Conservation (phyloP, 1,140 invertebrate species). For the Homarus americanus region DNA sequence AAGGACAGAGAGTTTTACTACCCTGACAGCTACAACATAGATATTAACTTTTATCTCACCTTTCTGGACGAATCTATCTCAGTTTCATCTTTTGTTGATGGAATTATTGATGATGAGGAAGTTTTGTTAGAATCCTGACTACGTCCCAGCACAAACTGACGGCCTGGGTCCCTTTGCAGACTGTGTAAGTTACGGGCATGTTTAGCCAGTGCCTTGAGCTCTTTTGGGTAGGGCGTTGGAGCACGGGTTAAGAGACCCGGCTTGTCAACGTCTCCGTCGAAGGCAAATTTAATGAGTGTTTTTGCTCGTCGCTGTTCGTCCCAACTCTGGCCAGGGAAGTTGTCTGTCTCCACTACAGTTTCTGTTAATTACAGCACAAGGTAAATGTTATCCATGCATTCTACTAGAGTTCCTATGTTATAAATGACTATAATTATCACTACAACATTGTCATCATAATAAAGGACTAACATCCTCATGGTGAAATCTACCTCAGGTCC, state of each 20-base stretch:
- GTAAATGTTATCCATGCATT: no score
- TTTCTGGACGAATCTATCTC: slow-evolving; percentile 24
- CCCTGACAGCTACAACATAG: not conserved
- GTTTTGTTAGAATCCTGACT: slow-evolving; percentile 28
- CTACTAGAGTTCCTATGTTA: no score
- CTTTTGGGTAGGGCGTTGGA: slow-evolving; percentile 95
- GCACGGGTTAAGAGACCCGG: slow-evolving; percentile 85
- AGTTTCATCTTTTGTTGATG: not conserved
- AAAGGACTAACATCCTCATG: no score
- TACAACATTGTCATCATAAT: no score
- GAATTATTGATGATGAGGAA: not conserved
- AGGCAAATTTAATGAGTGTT: slow-evolving; percentile 84
- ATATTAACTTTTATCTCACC: slow-evolving; percentile 16
- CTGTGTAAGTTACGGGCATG: slow-evolving; percentile 82
- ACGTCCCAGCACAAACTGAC: slow-evolving; percentile 76
- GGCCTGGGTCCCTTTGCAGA: slow-evolving; percentile 73
- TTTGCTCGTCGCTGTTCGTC: slow-evolving; percentile 78
- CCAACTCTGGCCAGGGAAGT: slow-evolving; percentile 76
- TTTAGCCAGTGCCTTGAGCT: slow-evolving; percentile 90
- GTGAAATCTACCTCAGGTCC: no score
- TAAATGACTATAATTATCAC: no score
- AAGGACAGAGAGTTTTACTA: not conserved
- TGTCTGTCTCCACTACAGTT: slow-evolving; percentile 52
- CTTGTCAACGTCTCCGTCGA: slow-evolving; percentile 67
- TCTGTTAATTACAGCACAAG: slow-evolving; percentile 36